Base-by-base conservation (phyloP, 2,797 vertebrate species). In the Gymnoscopelus braueri region DNA sequence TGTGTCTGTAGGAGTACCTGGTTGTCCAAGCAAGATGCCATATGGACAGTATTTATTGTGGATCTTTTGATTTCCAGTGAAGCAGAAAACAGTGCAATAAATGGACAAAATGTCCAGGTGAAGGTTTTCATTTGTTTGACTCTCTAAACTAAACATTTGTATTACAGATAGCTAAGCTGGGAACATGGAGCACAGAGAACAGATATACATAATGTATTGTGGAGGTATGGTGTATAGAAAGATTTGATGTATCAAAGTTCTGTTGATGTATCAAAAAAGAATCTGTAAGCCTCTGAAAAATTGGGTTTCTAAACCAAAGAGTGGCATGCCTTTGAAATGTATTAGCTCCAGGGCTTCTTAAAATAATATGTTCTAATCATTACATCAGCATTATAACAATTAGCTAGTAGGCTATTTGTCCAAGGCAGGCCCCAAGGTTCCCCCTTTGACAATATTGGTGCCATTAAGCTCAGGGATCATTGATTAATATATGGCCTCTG, bases 401-500 rank as follows among this genome's bases (percentile, higher is more conserved):
- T 71, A 60, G 63, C 48, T 56, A 32, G 9, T 24, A 59, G 58
- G 61, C 69, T 54, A 75, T 69, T 59, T 61, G 54, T 72, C 74
- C 24, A 60, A 56, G 61, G 35, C 52, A 5, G 60, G 74, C 72
- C 65, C 74, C 54, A 63, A 68, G 67, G 61, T 69, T 69, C 69
- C 71, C 9, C 71, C 9, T 54, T 74, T 79, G 71, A 82, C 73
- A 82, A 75, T 55, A 77, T 76, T 61, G 72, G 65, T 55, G 60
- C 69, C 69, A 80, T 82, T 80, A 71, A 69, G 75, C 53, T 7
- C 65, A 72, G 79, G 79, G 72, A 80, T 79, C 69, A 67, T 58
- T 78, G 78, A 87, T 90, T 78, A 77, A 81, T 72, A 50, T 69
- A 62, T 63, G 66, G 51, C 79, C 75, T 65, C 62, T 49, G 58